These are phyloP conservation scores for Diarsia dahlii DNA, from an alignment of 2,888 invertebrate species.

Conservation along the genomic window DNA sequence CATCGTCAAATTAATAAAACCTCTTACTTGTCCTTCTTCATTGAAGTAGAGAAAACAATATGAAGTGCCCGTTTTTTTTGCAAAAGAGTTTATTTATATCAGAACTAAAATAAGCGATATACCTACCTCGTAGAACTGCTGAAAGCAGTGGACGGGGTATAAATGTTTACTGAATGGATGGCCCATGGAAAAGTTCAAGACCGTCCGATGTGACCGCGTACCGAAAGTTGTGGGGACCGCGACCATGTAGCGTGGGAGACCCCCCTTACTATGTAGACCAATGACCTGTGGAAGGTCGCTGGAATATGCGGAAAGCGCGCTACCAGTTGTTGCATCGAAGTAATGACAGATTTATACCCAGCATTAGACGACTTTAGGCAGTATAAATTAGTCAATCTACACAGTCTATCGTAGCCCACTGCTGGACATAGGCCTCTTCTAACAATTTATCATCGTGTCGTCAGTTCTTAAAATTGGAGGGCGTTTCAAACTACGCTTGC, in stretches of 20 bases:
- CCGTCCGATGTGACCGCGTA: background rate
- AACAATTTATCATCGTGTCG: background rate
- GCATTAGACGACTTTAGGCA: background rate
- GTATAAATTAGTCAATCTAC: background rate
- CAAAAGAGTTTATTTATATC: too few species aligned
- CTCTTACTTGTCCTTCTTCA: too few species aligned
- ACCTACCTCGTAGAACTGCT: background rate
- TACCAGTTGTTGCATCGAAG: background rate
- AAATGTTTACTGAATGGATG: background rate
- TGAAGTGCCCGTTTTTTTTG: too few species aligned
- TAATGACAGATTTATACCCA: background rate
- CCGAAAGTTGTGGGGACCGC: background rate
- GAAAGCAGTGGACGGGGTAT: background rate
- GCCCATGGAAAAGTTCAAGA: background rate
- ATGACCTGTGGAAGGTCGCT: background rate
- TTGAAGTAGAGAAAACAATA: too few species aligned
- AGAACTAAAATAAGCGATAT: background rate
- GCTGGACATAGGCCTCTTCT: background rate
- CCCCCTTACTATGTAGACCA: background rate
- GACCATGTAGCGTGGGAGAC: background rate
- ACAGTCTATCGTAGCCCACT: background rate
- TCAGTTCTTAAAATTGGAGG: background rate
- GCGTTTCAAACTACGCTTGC: background rate
- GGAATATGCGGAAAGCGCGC: background rate
- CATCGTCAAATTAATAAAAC: too few species aligned